These are phyloP conservation scores for Sebastes melanostomus DNA, from an alignment of 2,797 vertebrate species.

Conservation along the genomic window DNA sequence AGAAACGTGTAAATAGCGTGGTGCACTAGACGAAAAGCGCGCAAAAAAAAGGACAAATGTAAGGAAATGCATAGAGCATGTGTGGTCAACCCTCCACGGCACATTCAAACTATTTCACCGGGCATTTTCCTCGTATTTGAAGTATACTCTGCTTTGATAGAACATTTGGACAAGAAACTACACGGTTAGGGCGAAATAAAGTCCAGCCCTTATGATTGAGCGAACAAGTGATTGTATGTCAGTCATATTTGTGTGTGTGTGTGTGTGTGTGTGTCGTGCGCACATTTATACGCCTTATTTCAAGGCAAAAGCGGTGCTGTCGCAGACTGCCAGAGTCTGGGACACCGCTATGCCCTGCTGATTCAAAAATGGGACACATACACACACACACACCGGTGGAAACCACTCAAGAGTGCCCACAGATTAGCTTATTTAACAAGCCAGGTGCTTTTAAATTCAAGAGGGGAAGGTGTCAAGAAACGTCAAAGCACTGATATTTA, in stretches of 20 bases:
- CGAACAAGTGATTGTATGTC: constrained; percentile 65
- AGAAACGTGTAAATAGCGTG: constrained; percentile 15
- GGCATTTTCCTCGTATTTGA: constrained; percentile 31
- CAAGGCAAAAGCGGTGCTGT: constrained; percentile 40
- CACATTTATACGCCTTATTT: constrained; percentile 9
- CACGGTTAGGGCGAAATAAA: constrained; percentile 25
- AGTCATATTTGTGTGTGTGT: constrained; percentile 37
- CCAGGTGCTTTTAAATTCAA: constrained; percentile 49
- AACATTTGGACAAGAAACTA: constrained; percentile 26
- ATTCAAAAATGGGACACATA: constrained; percentile 36
- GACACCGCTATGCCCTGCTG: constrained; percentile 39
- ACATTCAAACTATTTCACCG: constrained; percentile 36
- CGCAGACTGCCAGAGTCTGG: constrained; percentile 71
- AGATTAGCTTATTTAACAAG: constrained; percentile 75
- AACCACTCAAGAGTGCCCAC: constrained; percentile 48
- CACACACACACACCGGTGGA: constrained; percentile 6
- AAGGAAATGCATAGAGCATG: constrained; percentile 70
- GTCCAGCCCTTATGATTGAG: constrained; percentile 36
- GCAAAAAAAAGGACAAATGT: constrained; percentile 35
- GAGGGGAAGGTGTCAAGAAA: constrained; percentile 33
- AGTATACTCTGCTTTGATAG: constrained; percentile 30
- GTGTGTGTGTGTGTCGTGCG: neutral
- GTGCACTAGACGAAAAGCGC: neutral
- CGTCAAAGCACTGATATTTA: constrained; percentile 30
- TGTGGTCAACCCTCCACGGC: constrained; percentile 37